Evolutionary conservation across 1,140 invertebrate species (phyloP), one percentile per base, ranked within the genome.

Genomic region (Caenorhabditis tropicalis): DNA sequence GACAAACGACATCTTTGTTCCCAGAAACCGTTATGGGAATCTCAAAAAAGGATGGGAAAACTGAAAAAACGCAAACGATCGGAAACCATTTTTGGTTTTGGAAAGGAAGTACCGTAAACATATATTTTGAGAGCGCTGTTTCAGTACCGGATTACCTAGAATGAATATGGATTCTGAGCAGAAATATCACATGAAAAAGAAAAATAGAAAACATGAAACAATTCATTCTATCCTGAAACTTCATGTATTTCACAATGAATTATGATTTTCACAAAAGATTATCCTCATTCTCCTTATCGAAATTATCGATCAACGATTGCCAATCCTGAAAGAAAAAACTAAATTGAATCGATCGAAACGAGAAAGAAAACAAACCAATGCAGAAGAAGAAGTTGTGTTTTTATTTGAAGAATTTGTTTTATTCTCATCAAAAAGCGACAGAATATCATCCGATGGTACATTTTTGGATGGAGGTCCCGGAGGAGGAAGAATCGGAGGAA

Each of bases 401-500:
- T 49, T 49, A 29, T 9, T 21, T 31, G 39, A 36, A 12, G 5
- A 9, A 74, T 74, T 24, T 36, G 79, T 19, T 39, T 81, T 56
- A 36, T 31, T 82, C 27, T 16, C 82, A 82, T 70, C 60, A 27
- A 48, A 82, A 60, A 51, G 60, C 15, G 43, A 82, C 21, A 48
- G n/a, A 51, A 70, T 82, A 21, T 60, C 82, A 82, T 70, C 60
- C 15, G 82, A 60, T 29, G 21, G 21, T 36, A n/a, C n/a, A n/a
- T 74, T 74, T 51, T 56, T 79, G 4, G 7, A 21, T 27, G 53
- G 21, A 56, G 53, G 39, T 79, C 24, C 33, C 0, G 46, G 51
- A 19, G 53, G 53, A 60, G 49, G 81, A 39, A 82, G 48, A 51
- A 58, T 33, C 43, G 39, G 49, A 6, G 49, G 65, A 21, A 74